Conservation (phyloP, 1,140 invertebrate genomes). For the Popillia japonica region DNA sequence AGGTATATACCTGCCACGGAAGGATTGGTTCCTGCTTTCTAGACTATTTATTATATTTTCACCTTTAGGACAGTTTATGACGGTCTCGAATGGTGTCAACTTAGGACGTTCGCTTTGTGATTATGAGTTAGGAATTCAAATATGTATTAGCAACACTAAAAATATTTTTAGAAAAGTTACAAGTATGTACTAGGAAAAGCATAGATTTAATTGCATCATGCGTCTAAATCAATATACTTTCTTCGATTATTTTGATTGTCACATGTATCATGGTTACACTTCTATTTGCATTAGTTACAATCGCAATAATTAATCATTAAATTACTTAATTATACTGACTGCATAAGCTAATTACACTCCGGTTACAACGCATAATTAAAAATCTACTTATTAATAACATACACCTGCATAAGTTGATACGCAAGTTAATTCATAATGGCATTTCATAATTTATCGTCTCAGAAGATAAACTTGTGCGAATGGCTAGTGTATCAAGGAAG, state of each 20-base stretch:
- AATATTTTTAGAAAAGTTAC: no score
- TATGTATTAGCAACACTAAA: no score
- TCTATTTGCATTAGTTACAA: background rate
- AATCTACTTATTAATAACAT: background rate
- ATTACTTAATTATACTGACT: background rate
- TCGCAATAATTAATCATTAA: background rate
- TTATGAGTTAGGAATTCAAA: no score
- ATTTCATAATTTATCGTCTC: slow-evolving; percentile 27
- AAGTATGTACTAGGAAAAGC: no score
- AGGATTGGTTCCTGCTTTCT: no score
- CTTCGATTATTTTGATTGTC: background rate
- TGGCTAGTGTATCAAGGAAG: slow-evolving; percentile 31
- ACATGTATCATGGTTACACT: background rate
- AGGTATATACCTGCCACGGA: no score
- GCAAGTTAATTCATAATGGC: slow-evolving; percentile 18
- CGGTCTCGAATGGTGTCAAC: no score
- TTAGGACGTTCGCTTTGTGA: no score
- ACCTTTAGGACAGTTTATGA: no score
- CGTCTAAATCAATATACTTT: no score
- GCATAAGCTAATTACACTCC: background rate
- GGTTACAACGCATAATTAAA: slow-evolving; percentile 23
- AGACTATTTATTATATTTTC: no score
- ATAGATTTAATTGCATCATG: no score
- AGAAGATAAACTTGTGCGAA: slow-evolving; percentile 19
- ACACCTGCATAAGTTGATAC: background rate